Evolutionary conservation across 2,113 vertebrate species (phyloP).

Genomic region (Sclerurus mexicanus): DNA sequence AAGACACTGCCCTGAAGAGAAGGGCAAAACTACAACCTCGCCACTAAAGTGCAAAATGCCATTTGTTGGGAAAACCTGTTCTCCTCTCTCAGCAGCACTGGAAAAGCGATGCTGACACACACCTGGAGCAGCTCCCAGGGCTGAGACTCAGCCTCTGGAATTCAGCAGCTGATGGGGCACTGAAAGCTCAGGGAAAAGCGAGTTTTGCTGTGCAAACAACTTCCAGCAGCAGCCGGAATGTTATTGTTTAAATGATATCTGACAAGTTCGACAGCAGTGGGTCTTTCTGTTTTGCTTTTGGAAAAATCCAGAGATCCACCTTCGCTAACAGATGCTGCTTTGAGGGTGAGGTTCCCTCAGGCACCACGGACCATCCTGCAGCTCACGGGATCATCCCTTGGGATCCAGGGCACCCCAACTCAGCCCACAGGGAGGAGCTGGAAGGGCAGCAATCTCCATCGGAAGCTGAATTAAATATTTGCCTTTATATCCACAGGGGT

Average conservation of each 20-base stretch:
- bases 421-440: neutral
- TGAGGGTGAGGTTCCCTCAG: neutral
- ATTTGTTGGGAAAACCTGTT: neutral
- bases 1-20: neutral
- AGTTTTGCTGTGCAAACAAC: neutral
- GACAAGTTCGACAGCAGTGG: neutral
- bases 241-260: neutral
- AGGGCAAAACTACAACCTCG: neutral
- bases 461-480: neutral
- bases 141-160: neutral
- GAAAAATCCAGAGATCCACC: neutral
- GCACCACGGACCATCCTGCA: neutral
- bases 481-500: neutral
- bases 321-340: neutral
- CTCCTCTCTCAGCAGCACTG: neutral
- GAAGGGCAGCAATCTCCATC: accelerated
- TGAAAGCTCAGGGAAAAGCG: neutral
- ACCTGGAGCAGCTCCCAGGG: neutral
- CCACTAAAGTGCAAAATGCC: neutral
- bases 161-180: neutral
- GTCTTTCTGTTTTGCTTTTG: neutral
- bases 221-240: neutral
- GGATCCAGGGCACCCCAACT: neutral
- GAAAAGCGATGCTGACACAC: neutral
- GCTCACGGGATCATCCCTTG: accelerated